Percentiles rank a stretch among this genome's conserved stretches.
phyloP scores from a whole-genome alignment of 1,140 invertebrate genomes.

The Drosophila triauraria region DNA sequence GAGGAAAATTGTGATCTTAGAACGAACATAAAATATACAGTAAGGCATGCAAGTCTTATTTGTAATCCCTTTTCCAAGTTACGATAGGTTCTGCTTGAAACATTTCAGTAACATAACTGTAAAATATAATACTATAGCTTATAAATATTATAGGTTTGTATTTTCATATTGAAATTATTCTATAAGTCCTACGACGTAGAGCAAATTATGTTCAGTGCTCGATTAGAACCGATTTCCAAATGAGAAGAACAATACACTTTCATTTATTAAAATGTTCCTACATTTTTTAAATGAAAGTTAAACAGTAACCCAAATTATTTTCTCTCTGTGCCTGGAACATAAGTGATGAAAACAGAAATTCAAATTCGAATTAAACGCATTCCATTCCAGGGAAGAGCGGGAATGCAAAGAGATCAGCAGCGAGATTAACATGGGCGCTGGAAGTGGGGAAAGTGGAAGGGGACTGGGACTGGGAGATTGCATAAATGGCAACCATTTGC shows the following conservation, averaged over 20 bases:
- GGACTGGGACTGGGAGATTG: slow-evolving; percentile 38
- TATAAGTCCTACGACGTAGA: too few species aligned
- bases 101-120: too few species aligned
- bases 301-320: neutral
- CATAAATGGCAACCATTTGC: slow-evolving; percentile 65
- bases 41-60: too few species aligned
- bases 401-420: slow-evolving; percentile 77
- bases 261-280: neutral
- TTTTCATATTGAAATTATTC: too few species aligned
- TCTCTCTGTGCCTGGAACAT: slow-evolving; percentile 10
- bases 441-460: slow-evolving; percentile 2
- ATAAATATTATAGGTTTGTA: too few species aligned
- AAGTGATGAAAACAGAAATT: slow-evolving; percentile 57
- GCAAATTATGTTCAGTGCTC: neutral
- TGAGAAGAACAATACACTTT: neutral
- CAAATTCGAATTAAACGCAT: slow-evolving; percentile 80
- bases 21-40: neutral
- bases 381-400: slow-evolving; percentile 77
- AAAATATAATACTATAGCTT: too few species aligned
- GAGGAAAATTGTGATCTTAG: neutral
- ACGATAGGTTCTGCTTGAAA: too few species aligned
- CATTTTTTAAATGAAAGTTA: neutral
- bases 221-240: neutral
- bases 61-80: too few species aligned
- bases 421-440: slow-evolving; percentile 60